Evolutionary conservation across 2,888 invertebrate genomes (phyloP).

Genomic region (Protula sp.): DNA sequence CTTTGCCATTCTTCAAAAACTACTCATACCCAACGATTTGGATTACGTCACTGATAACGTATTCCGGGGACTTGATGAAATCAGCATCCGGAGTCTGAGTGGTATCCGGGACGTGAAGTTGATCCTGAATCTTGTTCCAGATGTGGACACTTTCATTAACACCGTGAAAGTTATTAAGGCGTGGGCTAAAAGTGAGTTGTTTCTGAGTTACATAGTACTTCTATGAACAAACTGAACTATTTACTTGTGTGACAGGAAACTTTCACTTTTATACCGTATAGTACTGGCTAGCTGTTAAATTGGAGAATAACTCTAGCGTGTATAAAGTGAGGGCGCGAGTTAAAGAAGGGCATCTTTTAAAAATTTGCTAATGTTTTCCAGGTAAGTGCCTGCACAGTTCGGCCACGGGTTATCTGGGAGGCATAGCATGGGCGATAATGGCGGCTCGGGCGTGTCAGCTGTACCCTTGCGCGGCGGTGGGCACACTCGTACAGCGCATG

Average conservation of each 20-base stretch:
- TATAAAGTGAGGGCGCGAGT: no score
- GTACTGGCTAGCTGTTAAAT: no score
- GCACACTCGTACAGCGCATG: not conserved
- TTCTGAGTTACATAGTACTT: no score
- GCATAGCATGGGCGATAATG: slow-evolving; percentile 1
- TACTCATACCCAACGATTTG: not conserved
- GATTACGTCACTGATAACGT: not conserved
- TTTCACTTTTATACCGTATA: no score
- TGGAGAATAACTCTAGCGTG: no score
- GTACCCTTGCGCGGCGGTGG: not conserved
- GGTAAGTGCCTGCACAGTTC: not conserved
- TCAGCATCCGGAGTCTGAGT: not conserved
- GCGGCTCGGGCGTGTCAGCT: not conserved
- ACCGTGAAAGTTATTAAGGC: not conserved
- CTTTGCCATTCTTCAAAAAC: not conserved
- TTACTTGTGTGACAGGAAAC: no score
- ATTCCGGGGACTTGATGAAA: not conserved
- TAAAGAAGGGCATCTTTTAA: no score
- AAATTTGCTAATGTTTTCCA: no score
- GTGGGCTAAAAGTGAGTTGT: slow-evolving; percentile 2
- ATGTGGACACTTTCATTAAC: not conserved
- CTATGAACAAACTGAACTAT: no score
- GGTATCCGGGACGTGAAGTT: not conserved
- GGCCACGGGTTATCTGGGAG: not conserved
- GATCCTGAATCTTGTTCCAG: not conserved